phyloP scores from a whole-genome alignment of 2,888 invertebrate species.

The Temnothorax ravouxi region DNA sequence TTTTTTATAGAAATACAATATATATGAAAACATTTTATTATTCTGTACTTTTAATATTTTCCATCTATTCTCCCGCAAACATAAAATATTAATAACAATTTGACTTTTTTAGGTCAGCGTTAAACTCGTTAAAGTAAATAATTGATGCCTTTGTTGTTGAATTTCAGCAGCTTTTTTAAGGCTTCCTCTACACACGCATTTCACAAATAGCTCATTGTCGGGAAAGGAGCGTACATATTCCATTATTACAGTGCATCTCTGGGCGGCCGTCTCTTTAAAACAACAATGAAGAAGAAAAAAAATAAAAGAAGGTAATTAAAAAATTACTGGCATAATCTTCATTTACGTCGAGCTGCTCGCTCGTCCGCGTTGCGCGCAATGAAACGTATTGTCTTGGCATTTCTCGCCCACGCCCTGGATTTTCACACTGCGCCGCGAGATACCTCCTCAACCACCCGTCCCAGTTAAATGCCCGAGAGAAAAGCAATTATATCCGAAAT shows the following conservation, averaged over 20 bases:
- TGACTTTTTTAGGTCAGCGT: neutral
- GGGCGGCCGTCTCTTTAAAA: constrained; percentile 12
- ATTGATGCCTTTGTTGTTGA: constrained; percentile 10
- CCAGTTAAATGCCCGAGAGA: constrained; percentile 49
- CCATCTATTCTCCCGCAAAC: neutral
- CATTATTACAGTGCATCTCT: constrained; percentile 29
- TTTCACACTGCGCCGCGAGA: constrained; percentile 42
- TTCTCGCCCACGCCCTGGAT: constrained; percentile 48
- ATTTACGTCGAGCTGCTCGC: constrained; percentile 25
- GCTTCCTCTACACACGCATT: constrained; percentile 11
- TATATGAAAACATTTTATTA: neutral
- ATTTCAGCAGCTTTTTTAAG: constrained; percentile 1
- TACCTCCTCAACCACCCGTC: constrained; percentile 22
- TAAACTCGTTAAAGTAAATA: constrained; percentile 3
- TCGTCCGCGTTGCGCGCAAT: constrained; percentile 29
- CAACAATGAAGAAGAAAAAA: neutral
- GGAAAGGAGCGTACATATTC: neutral
- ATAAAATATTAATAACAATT: neutral
- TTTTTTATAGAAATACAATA: neutral
- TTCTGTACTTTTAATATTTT: neutral
- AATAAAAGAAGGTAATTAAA: constrained; percentile 50
- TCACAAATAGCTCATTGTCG: constrained; percentile 33
- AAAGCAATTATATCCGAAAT: constrained; percentile 55
- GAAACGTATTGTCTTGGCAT: constrained; percentile 50
- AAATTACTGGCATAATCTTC: constrained; percentile 51